These are phyloP conservation scores for Hemibagrus guttatus DNA, from an alignment of 2,797 vertebrate genomes.

Conservation along the genomic window DNA sequence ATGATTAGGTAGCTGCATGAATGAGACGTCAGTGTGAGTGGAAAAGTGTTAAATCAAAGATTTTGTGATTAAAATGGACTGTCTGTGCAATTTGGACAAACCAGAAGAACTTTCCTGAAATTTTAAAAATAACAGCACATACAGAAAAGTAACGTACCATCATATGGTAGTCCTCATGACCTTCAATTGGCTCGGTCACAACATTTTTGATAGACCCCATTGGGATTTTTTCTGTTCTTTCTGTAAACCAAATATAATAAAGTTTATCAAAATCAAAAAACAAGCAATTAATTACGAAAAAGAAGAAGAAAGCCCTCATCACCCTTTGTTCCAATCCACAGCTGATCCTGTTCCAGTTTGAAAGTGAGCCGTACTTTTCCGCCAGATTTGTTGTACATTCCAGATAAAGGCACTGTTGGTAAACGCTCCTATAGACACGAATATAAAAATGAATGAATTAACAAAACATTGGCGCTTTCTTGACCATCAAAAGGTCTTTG, in stretches of 20 bases:
- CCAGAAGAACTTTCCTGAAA: background rate
- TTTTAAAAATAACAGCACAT: background rate
- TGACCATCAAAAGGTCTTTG: background rate
- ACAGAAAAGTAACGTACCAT: conserved; percentile 80
- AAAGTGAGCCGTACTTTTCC: conserved; percentile 98
- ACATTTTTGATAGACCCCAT: conserved; percentile 99
- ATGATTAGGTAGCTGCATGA: background rate
- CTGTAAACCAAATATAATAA: conserved; percentile 69
- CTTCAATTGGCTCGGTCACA: conserved; percentile 97
- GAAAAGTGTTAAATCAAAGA: background rate
- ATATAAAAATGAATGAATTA: conserved; percentile 47
- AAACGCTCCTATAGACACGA: conserved; percentile 84
- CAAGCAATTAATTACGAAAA: background rate
- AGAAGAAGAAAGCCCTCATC: conserved; percentile 55
- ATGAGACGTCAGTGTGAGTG: background rate
- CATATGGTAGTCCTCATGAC: conserved; percentile 98
- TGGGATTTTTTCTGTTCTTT: conserved; percentile 97
- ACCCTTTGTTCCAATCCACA: conserved; percentile 99
- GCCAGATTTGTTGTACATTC: conserved; percentile 99
- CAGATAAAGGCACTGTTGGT: conserved; percentile 94
- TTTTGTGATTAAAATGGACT: background rate
- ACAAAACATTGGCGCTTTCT: background rate
- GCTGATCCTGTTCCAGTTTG: conserved; percentile 98
- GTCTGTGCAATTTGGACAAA: background rate
- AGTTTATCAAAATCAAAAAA: background rate